A percentile compares a stretch with the other conserved stretches of the same genome.
Conservation (phyloP, 2,888 invertebrate genomes). For the Scelioninae gen. 2 region DNA sequence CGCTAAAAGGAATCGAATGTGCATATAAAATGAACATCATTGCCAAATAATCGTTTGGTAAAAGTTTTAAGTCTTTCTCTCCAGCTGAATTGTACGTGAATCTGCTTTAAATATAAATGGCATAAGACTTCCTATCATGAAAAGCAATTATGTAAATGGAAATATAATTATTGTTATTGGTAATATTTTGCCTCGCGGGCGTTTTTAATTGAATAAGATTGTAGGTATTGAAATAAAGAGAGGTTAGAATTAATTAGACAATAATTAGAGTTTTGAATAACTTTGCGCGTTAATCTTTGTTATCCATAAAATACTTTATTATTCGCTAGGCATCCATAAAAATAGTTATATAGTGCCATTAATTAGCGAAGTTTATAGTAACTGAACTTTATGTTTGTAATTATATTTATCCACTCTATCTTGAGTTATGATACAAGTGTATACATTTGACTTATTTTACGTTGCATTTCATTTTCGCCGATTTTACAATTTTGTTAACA, state of each 20-base stretch:
- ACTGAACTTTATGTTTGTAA: constrained; percentile 39
- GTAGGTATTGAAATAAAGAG: constrained; percentile 20
- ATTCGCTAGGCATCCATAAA: constrained; percentile 39
- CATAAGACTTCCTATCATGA: not conserved
- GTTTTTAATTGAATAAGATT: constrained; percentile 26
- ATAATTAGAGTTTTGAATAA: constrained; percentile 33
- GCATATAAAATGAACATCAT: too few relatives aligned
- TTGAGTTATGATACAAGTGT: constrained; percentile 19
- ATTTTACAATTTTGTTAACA: constrained; percentile 6
- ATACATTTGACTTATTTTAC: too few relatives aligned
- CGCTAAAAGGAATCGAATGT: too few relatives aligned
- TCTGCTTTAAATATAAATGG: not conserved
- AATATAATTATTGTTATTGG: constrained; percentile 13
- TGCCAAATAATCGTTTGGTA: not conserved
- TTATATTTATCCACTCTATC: constrained; percentile 15
- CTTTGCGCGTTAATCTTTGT: constrained; percentile 26
- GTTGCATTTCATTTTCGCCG: not conserved
- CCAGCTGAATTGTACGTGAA: not conserved
- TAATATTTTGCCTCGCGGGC: constrained; percentile 10
- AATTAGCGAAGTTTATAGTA: constrained; percentile 35
- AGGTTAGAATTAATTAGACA: constrained; percentile 45
- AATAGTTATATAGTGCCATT: constrained; percentile 39
- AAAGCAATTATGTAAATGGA: constrained; percentile 19
- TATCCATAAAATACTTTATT: constrained; percentile 39
- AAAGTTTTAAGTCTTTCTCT: not conserved